Evolutionary conservation across 2,888 invertebrate species (phyloP).

Genomic region (Agrilus mali): DNA sequence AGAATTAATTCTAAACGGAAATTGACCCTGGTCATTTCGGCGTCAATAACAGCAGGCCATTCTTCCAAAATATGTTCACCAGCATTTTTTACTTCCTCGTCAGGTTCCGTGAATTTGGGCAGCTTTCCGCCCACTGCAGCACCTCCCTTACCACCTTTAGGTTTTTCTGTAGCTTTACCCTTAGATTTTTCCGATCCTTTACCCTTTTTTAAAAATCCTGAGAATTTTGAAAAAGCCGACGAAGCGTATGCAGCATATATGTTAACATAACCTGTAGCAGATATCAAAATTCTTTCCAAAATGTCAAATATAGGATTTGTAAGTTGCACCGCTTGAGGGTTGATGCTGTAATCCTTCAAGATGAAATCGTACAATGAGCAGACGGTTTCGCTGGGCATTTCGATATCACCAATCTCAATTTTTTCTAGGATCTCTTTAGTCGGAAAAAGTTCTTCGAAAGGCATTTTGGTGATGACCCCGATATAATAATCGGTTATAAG

Average conservation of each 20-base stretch:
- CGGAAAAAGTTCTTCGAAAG: conserved; percentile 37
- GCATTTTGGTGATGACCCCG: conserved; percentile 29
- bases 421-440: conserved; percentile 22
- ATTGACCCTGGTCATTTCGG: conserved; percentile 41
- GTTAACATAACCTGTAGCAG: too few relatives aligned
- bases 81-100: conserved; percentile 19
- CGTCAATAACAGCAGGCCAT: conserved; percentile 43
- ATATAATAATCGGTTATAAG: conserved; percentile 36
- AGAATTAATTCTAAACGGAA: conserved; percentile 38
- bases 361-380: too few relatives aligned
- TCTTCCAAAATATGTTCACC: conserved; percentile 39
- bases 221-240: too few relatives aligned
- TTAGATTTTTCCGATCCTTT: conserved; percentile 2
- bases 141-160: conserved; percentile 5
- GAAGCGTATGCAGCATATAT: too few relatives aligned
- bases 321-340: too few relatives aligned
- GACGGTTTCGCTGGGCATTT: too few relatives aligned
- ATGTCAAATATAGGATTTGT: too few relatives aligned
- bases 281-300: too few relatives aligned
- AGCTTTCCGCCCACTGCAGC: neutral
- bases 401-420: neutral
- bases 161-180: neutral
- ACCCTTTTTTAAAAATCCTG: neutral
- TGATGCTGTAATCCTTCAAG: too few relatives aligned
- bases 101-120: conserved; percentile 13